These are phyloP conservation scores for Plebejus melissa DNA, from an alignment of 2,888 invertebrate species.

Conservation along the genomic window DNA sequence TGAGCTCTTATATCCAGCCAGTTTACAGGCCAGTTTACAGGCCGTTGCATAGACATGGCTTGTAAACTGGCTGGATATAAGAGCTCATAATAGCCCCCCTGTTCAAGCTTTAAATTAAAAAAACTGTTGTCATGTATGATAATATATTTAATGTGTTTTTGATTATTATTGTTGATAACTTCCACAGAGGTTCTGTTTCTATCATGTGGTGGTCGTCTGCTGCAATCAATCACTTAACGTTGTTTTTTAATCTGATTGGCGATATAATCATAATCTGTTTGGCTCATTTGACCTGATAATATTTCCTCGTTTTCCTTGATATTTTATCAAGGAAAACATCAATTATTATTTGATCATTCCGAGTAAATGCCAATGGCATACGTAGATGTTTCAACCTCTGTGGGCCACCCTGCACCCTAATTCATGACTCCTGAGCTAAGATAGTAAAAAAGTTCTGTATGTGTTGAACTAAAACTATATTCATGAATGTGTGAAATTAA, in stretches of 20 bases:
- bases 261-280: conserved; percentile 9
- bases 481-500: too few species aligned
- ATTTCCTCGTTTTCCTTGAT: background rate
- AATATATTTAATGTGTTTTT: background rate
- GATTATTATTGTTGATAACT: background rate
- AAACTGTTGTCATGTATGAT: background rate
- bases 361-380: background rate
- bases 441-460: too few species aligned
- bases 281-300: conserved; percentile 1
- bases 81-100: too few species aligned
- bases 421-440: too few species aligned
- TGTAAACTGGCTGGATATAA: too few species aligned
- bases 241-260: background rate
- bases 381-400: background rate
- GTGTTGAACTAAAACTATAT: too few species aligned
- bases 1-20: too few species aligned
- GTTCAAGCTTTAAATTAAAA: too few species aligned
- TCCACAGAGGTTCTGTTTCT: background rate
- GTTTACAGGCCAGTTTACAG: too few species aligned
- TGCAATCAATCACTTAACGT: background rate
- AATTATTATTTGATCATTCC: background rate
- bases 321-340: background rate
- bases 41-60: too few species aligned
- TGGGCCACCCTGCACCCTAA: too few species aligned
- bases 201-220: background rate